A percentile compares a stretch with the other conserved stretches of the same genome.
Evolutionary conservation across 2,888 invertebrate genomes (phyloP).

Genomic region (Oxystoma pomonae): DNA sequence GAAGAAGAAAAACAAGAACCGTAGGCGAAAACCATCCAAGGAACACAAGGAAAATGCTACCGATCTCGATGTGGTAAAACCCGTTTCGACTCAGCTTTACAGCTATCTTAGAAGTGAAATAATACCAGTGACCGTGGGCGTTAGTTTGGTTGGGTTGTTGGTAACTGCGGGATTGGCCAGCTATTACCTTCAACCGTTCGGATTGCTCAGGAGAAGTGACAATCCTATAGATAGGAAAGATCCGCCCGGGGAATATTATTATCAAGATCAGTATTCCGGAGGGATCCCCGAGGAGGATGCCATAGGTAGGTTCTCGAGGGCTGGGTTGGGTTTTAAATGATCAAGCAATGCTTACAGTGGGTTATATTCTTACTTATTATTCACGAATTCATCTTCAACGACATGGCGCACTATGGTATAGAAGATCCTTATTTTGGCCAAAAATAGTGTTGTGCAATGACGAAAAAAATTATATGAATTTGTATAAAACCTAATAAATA

Average conservation of each 20-base stretch:
- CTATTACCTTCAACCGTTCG: constrained; percentile 72
- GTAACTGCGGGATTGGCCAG: constrained; percentile 72
- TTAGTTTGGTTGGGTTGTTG: constrained; percentile 70
- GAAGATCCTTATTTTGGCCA: too few relatives aligned
- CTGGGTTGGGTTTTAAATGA: too few relatives aligned
- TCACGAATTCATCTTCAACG: too few relatives aligned
- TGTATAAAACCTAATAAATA: too few relatives aligned
- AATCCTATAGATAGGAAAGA: constrained; percentile 63
- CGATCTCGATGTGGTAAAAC: constrained; percentile 49
- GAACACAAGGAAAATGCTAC: constrained; percentile 40
- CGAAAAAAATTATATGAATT: too few relatives aligned
- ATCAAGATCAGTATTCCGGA: constrained; percentile 65
- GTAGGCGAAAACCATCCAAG: constrained; percentile 56
- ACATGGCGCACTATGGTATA: too few relatives aligned
- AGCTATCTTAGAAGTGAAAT: constrained; percentile 75
- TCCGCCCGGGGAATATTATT: constrained; percentile 56
- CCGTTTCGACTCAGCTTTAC: constrained; percentile 69
- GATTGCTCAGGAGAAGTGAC: constrained; percentile 58
- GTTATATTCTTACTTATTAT: too few relatives aligned
- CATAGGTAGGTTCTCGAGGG: constrained; percentile 49
- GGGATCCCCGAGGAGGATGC: constrained; percentile 75
- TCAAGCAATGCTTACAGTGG: too few relatives aligned
- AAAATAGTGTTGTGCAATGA: too few relatives aligned
- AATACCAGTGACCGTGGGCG: constrained; percentile 71
- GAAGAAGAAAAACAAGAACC: constrained; percentile 58